Evolutionary conservation across 2,888 invertebrate genomes (phyloP).

Genomic region (Rhagophthalmus giganteus): DNA sequence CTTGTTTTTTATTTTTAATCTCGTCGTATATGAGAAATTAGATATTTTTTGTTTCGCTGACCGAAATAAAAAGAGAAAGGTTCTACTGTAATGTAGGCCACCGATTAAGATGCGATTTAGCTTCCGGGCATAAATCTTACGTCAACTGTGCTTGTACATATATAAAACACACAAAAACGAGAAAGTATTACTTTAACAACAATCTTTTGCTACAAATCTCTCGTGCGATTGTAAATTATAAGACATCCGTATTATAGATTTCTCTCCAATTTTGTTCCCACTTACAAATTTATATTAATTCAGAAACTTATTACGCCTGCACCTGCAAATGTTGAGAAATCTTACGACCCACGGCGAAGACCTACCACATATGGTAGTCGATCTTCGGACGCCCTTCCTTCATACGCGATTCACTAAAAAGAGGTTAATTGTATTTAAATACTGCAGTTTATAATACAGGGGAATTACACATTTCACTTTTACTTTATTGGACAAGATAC

Average conservation of each 20-base stretch:
- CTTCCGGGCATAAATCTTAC: conserved; percentile 22
- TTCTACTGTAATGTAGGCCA: conserved; percentile 23
- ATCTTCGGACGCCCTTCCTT: conserved; percentile 4
- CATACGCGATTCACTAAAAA: conserved; percentile 1
- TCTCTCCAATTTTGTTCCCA: conserved; percentile 8
- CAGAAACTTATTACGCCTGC: not conserved
- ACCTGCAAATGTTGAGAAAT: not conserved
- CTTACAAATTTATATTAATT: not conserved
- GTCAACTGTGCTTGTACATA: conserved; percentile 18
- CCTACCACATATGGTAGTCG: not conserved
- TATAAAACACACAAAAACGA: conserved; percentile 22
- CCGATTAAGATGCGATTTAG: conserved; percentile 23
- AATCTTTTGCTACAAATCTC: conserved; percentile 1
- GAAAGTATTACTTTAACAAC: conserved; percentile 13
- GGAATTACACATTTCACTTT: conserved; percentile 27
- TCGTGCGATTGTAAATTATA: conserved; percentile 4
- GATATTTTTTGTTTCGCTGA: conserved; percentile 17
- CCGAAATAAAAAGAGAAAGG: conserved; percentile 25
- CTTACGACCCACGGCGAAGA: not conserved
- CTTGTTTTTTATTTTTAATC: conserved; percentile 7
- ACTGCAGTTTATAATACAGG: conserved; percentile 4
- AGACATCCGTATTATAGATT: conserved; percentile 16
- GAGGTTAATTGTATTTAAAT: conserved; percentile 17
- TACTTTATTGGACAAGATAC: conserved; percentile 20
- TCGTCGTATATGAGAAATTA: conserved; percentile 12